A percentile compares a stretch with the other conserved stretches of the same genome.
Conservation (phyloP, 92 coral and sea anemone species). For the Phenganax marumi region DNA sequence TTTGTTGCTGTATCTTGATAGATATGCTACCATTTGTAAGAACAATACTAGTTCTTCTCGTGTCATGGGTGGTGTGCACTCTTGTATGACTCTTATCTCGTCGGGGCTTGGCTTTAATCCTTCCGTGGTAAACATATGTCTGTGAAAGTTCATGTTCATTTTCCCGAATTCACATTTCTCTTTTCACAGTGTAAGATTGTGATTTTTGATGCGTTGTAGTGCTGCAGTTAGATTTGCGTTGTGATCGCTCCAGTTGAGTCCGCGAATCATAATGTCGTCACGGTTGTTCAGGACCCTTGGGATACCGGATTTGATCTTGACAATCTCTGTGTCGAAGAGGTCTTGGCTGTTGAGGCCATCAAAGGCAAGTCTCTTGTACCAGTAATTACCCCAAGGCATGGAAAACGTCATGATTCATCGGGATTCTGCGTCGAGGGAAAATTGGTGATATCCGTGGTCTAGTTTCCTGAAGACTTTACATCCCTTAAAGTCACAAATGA, state of each 20-base stretch:
- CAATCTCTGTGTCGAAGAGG: slow-evolving; percentile 39
- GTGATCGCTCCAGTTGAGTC: slow-evolving; percentile 49
- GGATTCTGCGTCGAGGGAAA: no score
- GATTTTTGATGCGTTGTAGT: slow-evolving; percentile 29
- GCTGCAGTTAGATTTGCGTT: slow-evolving; percentile 48
- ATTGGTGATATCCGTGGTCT: no score
- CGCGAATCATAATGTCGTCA: no score
- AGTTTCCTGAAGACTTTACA: slow-evolving; percentile 51
- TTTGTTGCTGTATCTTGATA: slow-evolving; percentile 48
- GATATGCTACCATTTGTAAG: slow-evolving; percentile 58
- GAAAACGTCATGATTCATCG: slow-evolving; percentile 33
- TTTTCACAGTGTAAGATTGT: slow-evolving; percentile 40
- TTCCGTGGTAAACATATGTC: slow-evolving; percentile 59
- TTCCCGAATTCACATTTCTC: slow-evolving; percentile 63
- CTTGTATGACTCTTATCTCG: no score
- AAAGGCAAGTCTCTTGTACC: slow-evolving; percentile 56
- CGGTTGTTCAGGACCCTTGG: no score
- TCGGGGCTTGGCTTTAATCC: slow-evolving; percentile 63
- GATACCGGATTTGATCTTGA: slow-evolving; percentile 45
- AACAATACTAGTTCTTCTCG: slow-evolving; percentile 58
- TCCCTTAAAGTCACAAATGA: slow-evolving; percentile 43
- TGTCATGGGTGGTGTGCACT: slow-evolving; percentile 49
- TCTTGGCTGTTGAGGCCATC: slow-evolving; percentile 48
- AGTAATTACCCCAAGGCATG: slow-evolving; percentile 54
- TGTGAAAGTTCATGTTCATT: slow-evolving; percentile 53